Base-by-base conservation (phyloP, 2,113 vertebrate species). In the Phalacrocorax carbo region DNA sequence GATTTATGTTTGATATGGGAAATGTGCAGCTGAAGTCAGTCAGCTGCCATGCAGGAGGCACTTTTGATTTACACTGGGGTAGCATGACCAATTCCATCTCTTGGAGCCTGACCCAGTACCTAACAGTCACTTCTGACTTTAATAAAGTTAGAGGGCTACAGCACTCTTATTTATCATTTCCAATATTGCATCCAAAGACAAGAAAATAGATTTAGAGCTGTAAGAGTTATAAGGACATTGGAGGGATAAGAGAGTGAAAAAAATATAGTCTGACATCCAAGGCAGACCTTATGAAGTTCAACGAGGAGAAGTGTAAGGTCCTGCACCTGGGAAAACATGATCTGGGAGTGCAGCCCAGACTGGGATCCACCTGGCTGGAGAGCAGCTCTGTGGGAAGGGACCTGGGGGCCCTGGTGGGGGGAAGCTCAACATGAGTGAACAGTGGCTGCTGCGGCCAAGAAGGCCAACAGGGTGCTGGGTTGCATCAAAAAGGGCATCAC, bases 161-260 rank as follows among this genome's bases (percentile, higher is more conserved):
- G 54, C 71, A 48, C 73, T 64, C 79, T 93, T 90, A 81, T 92
- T 88, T 93, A 82, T 90, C 48, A 86, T 80, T 92, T 85, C 46
- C 71, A 61, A 11, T 94, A 77, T 82, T 88, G 54, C 62, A 62
- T 71, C 38, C 89, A 80, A 81, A 93, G 81, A 78, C 82, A 57
- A 81, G 80, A 40, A 82, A 91, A 42, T 57, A 93, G 68, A 93
- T 95, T 90, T 94, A 96, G 71, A 93, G 78, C 92, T 66, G 1
- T 62, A 23, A 82, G 78, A 90, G 70, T 46, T 54, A 4, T 76
- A 62, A 73, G 79, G 58, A 55, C 32, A 23, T 29, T 58, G 32
- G 46, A 54, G 62, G 54, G 66, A 69, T 2, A 10, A 79, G 95
- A 93, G 85, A 30, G 38, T 38, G 49, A 34, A 62, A 61, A 82